Base-by-base conservation (phyloP, 2,797 vertebrate genomes). In the Cirrhinus molitorella region DNA sequence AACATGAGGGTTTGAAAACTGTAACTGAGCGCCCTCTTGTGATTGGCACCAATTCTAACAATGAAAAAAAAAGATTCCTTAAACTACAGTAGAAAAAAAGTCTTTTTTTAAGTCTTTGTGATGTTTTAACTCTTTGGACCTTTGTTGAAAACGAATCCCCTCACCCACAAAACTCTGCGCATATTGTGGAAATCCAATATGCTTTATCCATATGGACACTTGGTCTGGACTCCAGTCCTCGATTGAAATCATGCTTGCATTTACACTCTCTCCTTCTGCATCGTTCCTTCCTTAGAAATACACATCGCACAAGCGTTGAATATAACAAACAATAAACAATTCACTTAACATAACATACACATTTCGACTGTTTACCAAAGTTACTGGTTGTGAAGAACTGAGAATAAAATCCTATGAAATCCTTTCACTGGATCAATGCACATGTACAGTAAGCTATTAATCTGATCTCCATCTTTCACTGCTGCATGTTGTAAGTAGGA, bases 131-230 rank as follows among this genome's bases (percentile, higher is more conserved):
- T 21, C 47, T 4, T 49, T 13, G 2, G 28, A 31, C 49, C 25
- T 13, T 53, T 5, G 21, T 43, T 57, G 1, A 77, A 77, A 77
- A 74, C 21, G 0, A 83, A 43, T 47, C 23, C n/a, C 63, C 83
- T 81, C 80, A 89, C 88, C 90, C 47, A 83, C 77, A 76, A 89
- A 90, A 66, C 31, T 80, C 21, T 75, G 72, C 4, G 85, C 85
- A 84, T 88, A 85, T 17, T 86, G 85, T 19, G 86, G 61, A 82
- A 90, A 88, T n/a, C 89, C 87, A 47, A 88, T 83, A 31, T 89
- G 81, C 43, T 61, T 75, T 40, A 89, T 66, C 87, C 90, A 90
- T 59, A 63, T 74, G 5, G 85, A 81, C 53, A 89, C 88, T 16
- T 88, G 67, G 7, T 87, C 87, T 17, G 88, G 78, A 16, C 66